A percentile compares a stretch with the other conserved stretches of the same genome.
Conservation (phyloP, 2,797 vertebrate genomes). For the Micrastur ruficollis region DNA sequence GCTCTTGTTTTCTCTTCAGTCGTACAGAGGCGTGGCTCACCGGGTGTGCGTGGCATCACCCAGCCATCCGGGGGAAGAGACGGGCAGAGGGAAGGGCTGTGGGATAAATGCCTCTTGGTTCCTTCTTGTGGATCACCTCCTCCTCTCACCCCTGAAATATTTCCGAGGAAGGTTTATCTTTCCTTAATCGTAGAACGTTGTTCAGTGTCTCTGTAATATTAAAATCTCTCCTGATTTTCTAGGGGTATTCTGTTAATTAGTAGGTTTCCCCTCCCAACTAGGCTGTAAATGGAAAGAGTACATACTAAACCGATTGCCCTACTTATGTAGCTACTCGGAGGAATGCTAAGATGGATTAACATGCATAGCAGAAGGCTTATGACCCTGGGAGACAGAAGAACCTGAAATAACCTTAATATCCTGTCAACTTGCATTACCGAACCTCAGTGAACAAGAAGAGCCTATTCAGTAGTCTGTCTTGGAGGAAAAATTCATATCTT, state of each 20-base stretch:
- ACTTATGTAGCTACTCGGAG: conserved; percentile 76
- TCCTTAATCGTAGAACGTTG: conserved; percentile 29
- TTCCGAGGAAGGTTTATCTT: conserved; percentile 22
- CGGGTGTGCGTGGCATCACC: background rate
- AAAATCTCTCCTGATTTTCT: conserved; percentile 57
- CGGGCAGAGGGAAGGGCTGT: background rate
- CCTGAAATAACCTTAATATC: conserved; percentile 87
- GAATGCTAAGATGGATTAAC: conserved; percentile 78
- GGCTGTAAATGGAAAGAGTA: conserved; percentile 68
- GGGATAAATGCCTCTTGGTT: background rate
- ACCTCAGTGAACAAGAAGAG: conserved; percentile 78
- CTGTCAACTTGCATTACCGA: conserved; percentile 86
- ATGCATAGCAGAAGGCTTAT: conserved; percentile 79
- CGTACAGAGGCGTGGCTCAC: background rate
- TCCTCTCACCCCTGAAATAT: background rate
- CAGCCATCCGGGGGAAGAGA: background rate
- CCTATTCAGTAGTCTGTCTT: conserved; percentile 76
- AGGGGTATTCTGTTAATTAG: conserved; percentile 69
- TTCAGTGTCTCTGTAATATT: conserved; percentile 6
- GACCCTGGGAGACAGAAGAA: conserved; percentile 81
- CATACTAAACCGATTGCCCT: conserved; percentile 75
- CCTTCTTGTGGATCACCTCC: background rate
- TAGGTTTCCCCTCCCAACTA: conserved; percentile 68
- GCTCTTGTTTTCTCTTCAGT: background rate
- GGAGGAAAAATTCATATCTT: conserved; percentile 58